A percentile compares a stretch with the other conserved stretches of the same genome.
Conservation (phyloP, 1,140 invertebrate species). For the Eupeodes corollae region DNA sequence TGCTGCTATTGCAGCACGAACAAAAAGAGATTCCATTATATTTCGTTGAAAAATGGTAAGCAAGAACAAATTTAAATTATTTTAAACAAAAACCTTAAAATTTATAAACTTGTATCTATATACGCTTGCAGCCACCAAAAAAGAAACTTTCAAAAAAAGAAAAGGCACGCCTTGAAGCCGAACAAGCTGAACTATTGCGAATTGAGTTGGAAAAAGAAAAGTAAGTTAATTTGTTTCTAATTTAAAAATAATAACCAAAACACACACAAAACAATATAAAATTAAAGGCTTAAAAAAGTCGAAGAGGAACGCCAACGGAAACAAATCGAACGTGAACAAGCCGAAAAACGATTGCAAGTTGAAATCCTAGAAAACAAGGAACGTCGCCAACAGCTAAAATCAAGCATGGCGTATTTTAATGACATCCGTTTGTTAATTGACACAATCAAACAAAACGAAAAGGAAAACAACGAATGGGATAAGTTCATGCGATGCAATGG, state of each 20-base stretch:
- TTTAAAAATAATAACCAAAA: not conserved
- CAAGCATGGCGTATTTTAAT: conserved; percentile 28
- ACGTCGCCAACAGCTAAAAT: conserved; percentile 22
- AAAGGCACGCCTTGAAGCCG: conserved; percentile 36
- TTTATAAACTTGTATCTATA: not conserved
- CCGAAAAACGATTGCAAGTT: conserved; percentile 26
- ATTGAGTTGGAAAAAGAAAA: conserved; percentile 38
- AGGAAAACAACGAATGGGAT: conserved; percentile 42
- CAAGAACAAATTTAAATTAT: too few species aligned
- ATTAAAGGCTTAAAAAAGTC: conserved; percentile 24
- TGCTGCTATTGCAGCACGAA: too few species aligned
- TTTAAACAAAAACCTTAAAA: too few species aligned
- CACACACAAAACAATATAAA: not conserved
- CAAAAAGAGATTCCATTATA: too few species aligned
- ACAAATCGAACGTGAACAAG: conserved; percentile 33
- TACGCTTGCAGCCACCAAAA: conserved; percentile 22
- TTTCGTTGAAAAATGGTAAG: too few species aligned
- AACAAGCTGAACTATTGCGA: conserved; percentile 36
- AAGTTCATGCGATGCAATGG: conserved; percentile 50
- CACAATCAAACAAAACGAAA: conserved; percentile 21
- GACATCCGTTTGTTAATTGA: conserved; percentile 21
- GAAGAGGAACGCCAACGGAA: conserved; percentile 33
- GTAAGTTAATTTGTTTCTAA: conserved; percentile 8
- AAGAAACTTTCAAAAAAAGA: conserved; percentile 40
- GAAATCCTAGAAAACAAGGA: conserved; percentile 31